Evolutionary conservation across 2,888 invertebrate species (phyloP), one percentile per base, ranked within the genome.

Genomic region (Philonicus albiceps): DNA sequence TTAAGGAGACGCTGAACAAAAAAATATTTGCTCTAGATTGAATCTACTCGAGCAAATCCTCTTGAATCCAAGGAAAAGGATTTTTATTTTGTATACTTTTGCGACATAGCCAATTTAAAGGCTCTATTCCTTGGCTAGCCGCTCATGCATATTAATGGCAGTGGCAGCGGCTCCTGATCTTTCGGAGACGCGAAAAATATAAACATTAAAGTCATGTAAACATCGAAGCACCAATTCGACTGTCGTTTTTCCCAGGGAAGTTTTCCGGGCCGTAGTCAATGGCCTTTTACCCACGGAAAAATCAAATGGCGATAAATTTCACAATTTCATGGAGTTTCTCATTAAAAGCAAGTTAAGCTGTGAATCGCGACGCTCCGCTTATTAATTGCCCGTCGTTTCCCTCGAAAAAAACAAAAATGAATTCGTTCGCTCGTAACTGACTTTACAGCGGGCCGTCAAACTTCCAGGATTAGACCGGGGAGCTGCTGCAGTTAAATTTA

Each of bases 361-460:
- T 40, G 31, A 64, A 74, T 74, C 74, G 74, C 27, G 27, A 64
- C 49, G 78, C 55, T 55, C 64, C 22, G 81, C 22, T 81, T 81
- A 81, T 81, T 81, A 81, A 81, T 81, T 53, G 81, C 53, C 53
- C 30, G 22, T 53, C 53, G 49, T 81, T 64, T 34, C 81, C 34
- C 8, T n/a, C 16, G 13, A 16, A 43, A 81, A 53, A 64, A 34
- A 27, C 8, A 72, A 22, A 31, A 53, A 81, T 31, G 64, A 64
- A 81, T 81, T 81, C 22, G 37, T 31, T 34, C 49, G 81, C 49
- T 64, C 64, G 64, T 53, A 81, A 34, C n/a, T 5, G 22, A 19
- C 64, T 81, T 81, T 81, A 81, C 81, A 81, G 55, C 81, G 55
- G 53, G 55, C 64, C 81, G 64, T 81, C 55, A 81, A 81, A 81